These are phyloP conservation scores for Aphelocoma californica DNA, from an alignment of 2,797 vertebrate species.

Conservation along the genomic window DNA sequence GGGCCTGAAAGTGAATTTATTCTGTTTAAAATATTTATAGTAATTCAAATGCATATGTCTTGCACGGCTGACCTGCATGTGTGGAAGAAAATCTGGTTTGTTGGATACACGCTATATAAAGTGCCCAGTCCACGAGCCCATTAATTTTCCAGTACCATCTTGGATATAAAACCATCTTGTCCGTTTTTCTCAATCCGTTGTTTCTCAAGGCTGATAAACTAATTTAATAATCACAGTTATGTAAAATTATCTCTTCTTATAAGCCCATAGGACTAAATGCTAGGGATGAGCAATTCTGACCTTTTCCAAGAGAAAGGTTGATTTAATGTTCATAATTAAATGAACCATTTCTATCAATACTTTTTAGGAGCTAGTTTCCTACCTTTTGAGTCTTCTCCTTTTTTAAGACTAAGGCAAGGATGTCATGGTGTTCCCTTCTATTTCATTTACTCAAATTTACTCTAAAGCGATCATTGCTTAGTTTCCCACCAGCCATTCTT, in stretches of 20 bases:
- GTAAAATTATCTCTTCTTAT: neutral
- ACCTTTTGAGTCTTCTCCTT: neutral
- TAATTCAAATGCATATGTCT: neutral
- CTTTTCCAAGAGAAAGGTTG: neutral
- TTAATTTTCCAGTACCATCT: neutral
- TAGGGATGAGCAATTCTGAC: neutral
- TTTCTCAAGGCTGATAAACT: neutral
- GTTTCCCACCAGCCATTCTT: neutral
- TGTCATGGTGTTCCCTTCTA: neutral
- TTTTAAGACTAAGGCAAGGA: neutral
- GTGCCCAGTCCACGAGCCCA: fast-evolving
- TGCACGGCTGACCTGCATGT: neutral
- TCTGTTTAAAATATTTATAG: neutral
- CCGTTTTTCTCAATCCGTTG: fast-evolving
- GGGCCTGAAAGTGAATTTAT: neutral
- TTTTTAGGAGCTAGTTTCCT: neutral
- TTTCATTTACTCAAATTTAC: neutral
- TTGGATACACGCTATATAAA: neutral
- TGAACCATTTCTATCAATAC: neutral
- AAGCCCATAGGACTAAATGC: neutral
- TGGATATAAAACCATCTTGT: neutral
- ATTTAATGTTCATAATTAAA: neutral
- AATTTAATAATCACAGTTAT: neutral
- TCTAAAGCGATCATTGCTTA: neutral
- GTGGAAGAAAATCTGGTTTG: neutral